Conservation (phyloP, 2,113 vertebrate species). For the Psephotus haematonotus region DNA sequence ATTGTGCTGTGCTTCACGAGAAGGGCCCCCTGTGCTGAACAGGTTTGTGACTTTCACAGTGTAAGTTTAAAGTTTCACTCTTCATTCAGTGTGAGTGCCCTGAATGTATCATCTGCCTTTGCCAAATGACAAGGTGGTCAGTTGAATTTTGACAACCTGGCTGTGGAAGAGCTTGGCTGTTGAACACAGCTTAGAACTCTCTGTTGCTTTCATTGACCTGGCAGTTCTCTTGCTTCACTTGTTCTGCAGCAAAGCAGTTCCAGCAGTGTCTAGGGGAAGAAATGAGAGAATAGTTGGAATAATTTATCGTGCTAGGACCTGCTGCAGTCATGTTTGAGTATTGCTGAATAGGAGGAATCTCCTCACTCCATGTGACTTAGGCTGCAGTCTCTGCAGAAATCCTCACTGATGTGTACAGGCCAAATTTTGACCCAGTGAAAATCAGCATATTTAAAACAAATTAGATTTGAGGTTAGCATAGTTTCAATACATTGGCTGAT, state of each 20-base stretch:
- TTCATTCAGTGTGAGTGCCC: background rate
- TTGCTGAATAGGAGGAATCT: background rate
- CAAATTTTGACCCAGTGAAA: background rate
- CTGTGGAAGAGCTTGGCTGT: background rate
- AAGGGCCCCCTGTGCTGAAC: background rate
- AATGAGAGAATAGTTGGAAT: background rate
- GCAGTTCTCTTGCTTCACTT: background rate
- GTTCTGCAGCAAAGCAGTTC: background rate
- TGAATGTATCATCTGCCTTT: background rate
- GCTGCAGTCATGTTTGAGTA: background rate
- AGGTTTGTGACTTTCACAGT: background rate
- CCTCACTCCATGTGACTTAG: rapidly evolving
- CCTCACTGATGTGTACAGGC: background rate
- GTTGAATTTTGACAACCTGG: background rate
- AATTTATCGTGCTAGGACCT: background rate
- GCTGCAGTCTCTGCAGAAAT: background rate
- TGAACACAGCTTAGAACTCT: background rate
- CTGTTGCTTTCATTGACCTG: background rate
- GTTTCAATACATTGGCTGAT: background rate
- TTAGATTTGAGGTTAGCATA: background rate
- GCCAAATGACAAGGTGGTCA: background rate
- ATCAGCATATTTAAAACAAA: background rate
- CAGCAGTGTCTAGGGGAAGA: background rate
- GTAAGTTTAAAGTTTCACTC: background rate
- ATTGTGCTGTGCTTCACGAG: rapidly evolving